These are phyloP conservation scores for Tangara arthus DNA, from an alignment of 2,797 vertebrate genomes.

Conservation along the genomic window DNA sequence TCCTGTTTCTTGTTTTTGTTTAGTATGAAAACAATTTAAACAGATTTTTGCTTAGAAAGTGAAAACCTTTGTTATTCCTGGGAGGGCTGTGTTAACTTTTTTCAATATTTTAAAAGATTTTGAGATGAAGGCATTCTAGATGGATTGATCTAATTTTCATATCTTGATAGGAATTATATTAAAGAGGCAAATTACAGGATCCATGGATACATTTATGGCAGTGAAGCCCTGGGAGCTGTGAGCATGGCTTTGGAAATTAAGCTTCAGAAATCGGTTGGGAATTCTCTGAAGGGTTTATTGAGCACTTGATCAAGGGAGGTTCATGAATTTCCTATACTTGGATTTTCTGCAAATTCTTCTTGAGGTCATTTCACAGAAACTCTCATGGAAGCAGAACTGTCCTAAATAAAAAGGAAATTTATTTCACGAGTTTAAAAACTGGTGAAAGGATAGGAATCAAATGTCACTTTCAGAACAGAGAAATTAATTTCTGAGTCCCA, in stretches of 20 bases:
- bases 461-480: neutral
- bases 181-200: neutral
- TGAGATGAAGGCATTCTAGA: neutral
- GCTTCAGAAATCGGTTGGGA: neutral
- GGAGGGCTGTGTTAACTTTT: neutral
- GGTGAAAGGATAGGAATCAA: neutral
- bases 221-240: neutral
- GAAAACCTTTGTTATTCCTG: neutral
- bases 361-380: neutral
- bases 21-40: neutral
- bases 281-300: neutral
- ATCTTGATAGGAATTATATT: neutral
- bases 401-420: neutral
- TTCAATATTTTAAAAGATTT: neutral
- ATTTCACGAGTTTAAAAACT: neutral
- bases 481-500: neutral
- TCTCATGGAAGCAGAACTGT: neutral
- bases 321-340: neutral
- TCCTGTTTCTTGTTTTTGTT: neutral
- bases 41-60: neutral
- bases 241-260: neutral
- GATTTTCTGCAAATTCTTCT: neutral
- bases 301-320: neutral
- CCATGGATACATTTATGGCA: neutral
- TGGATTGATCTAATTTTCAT: neutral